Evolutionary conservation across 2,797 vertebrate species (phyloP), one percentile per base, ranked within the genome.

Genomic region (Phylloscopus collybita): DNA sequence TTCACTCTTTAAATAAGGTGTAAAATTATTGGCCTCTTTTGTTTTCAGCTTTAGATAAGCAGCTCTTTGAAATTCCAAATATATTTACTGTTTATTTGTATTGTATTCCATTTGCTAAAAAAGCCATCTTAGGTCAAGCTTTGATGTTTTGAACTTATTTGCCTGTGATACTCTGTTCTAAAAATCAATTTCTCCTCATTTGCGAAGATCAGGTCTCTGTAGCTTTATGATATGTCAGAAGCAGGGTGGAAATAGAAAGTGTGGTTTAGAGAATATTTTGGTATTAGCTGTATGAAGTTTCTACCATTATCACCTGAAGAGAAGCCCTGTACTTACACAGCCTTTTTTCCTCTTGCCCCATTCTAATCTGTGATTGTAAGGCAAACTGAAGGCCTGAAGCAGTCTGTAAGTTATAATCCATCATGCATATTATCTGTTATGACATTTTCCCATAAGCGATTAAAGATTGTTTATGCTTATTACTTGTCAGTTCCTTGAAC

Each of bases 401-500:
- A 86, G 19, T 61, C 44, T 38, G 44, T 81, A 42, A 96, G 88
- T 84, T 81, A 59, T 85, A 90, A 88, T 81, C 42, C 32, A 69
- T 88, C 57, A 86, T 86, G 47, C 34, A 32, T n/a, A 26, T 79
- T 92, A 90, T 61, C 34, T 84, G 73, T 69, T 92, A 75, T 62
- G 86, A 86, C 62, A 79, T 78, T 86, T 92, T 90, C 40, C 65
- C 47, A 88, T 47, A 80, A 50, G 73, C 72, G 90, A 72, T 86
- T 88, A 90, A 93, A 82, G 45, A 88, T 74, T 84, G 53, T 81
- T 96, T 88, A 84, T 84, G 86, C n/a, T 80, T 56, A 76, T 51
- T 30, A 88, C 34, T 90, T 90, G 61, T 74, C 80, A 88, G 59
- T 54, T 94, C 38, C 83, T 75, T 88, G 34, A 90, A 88, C 0